These are phyloP conservation scores for Cettia cetti DNA, from an alignment of 2,113 vertebrate genomes.

Conservation along the genomic window DNA sequence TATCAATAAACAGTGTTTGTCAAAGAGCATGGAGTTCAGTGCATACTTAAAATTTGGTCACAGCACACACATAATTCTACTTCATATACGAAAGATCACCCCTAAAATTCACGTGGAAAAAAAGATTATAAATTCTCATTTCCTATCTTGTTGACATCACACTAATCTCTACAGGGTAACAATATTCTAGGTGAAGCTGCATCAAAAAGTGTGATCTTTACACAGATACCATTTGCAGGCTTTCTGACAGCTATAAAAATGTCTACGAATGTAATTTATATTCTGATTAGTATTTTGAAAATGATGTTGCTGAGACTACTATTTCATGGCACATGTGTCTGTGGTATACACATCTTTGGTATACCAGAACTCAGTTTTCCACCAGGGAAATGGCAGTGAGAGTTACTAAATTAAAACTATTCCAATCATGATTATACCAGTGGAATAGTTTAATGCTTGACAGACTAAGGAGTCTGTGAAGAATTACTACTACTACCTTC, in stretches of 20 bases:
- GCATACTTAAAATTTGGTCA: not conserved
- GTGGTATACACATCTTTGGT: not conserved
- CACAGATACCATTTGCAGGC: not conserved
- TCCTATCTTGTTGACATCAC: not conserved
- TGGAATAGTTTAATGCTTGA: not conserved
- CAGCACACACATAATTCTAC: not conserved
- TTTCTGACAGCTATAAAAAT: not conserved
- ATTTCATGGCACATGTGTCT: not conserved
- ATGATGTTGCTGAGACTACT: not conserved
- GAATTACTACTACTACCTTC: not conserved
- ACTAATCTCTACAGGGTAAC: not conserved
- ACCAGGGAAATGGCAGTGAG: not conserved
- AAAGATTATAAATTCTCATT: not conserved
- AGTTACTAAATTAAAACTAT: not conserved
- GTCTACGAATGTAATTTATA: not conserved
- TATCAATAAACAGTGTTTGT: not conserved
- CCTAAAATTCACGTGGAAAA: not conserved
- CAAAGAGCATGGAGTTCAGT: not conserved
- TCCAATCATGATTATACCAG: not conserved
- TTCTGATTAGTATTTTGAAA: not conserved
- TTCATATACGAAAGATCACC: not conserved
- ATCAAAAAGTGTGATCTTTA: not conserved
- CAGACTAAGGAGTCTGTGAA: not conserved
- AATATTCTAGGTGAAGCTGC: not conserved
- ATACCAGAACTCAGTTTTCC: not conserved